Evolutionary conservation across 1,140 invertebrate genomes (phyloP).

Genomic region (Akabosia matsudoensis): DNA sequence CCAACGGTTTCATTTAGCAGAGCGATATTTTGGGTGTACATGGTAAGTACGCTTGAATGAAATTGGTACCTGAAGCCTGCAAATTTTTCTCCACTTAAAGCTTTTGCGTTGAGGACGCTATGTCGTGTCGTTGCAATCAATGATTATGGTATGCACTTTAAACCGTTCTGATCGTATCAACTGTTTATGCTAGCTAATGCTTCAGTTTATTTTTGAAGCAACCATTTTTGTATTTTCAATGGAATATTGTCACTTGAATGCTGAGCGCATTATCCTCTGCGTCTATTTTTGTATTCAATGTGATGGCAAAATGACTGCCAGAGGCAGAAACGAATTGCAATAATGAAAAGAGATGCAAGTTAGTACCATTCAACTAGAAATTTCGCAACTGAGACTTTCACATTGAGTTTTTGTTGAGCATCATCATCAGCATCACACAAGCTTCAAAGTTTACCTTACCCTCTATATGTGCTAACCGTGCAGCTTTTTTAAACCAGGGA

Average conservation of each 20-base stretch:
- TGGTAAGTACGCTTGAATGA: too few relatives aligned
- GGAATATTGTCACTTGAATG: background rate
- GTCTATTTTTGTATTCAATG: constrained; percentile 19
- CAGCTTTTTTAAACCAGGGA: background rate
- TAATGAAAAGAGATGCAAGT: constrained; percentile 12
- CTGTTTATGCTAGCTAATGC: background rate
- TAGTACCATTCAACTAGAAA: constrained; percentile 31
- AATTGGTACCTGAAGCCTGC: too few relatives aligned
- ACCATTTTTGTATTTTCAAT: background rate
- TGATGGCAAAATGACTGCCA: constrained; percentile 19
- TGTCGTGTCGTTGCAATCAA: background rate
- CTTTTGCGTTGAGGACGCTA: background rate
- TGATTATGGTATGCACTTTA: background rate
- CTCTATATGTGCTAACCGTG: background rate
- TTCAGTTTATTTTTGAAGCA: too few relatives aligned
- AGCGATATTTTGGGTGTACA: too few relatives aligned
- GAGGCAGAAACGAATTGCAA: background rate
- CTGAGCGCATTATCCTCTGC: background rate
- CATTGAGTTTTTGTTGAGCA: constrained; percentile 29
- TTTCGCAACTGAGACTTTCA: constrained; percentile 47
- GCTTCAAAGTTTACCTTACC: background rate
- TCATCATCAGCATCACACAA: background rate
- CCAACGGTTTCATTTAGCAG: too few relatives aligned
- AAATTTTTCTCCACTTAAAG: too few relatives aligned
- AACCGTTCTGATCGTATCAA: background rate